Base-by-base conservation (phyloP, 2,888 invertebrate species). In the Aporophyla lueneburgensis region DNA sequence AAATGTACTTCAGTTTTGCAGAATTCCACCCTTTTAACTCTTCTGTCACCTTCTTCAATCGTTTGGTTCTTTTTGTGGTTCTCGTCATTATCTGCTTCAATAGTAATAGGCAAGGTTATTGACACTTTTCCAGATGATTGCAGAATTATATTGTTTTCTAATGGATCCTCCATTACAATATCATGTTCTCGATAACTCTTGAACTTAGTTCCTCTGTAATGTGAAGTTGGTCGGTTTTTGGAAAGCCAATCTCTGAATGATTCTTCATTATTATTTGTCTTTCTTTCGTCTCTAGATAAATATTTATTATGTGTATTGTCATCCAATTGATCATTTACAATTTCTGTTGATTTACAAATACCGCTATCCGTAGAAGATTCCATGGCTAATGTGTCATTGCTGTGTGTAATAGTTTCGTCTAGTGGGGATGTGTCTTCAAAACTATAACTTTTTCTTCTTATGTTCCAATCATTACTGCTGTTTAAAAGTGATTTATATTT, bases 1-100 rank as follows among this genome's bases (percentile, higher is more conserved):
- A 98, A 98, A 93, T 99, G 99, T 46, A 99, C 97, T 95, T 99
- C 99, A 0, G 98, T 98, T 95, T 98, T 98, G 91, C 98, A 98
- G 93, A 99, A 99, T 89, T 98, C 98, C 0, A 99, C 98, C 93
- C 97, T 98, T 92, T 98, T 98, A 2, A 97, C 95, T 91, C 96
- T 97, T 86, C 96, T 95, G 67, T 96, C 96, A 76, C 82, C 88
- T 62, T 95, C 95, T 76, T 96, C 96, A 79, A 90, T 93, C 1
- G 62, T 76, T 71, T 90, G 92, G 80, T 76, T 90, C 81, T 85
- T 92, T 83, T 83, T 93, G 86, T 84, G 86, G 80, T 89, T 87
- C 72, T 89, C 87, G 53, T 92, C 92, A 73, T 91, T 89, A 63
- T 93, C 92, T n/a, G 85, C 87, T 89, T 94, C 94, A 58, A 94